Percentiles rank a stretch among this genome's conserved stretches.
Evolutionary conservation across 2,113 vertebrate species (phyloP).

Genomic region (Spheniscus mendiculus): DNA sequence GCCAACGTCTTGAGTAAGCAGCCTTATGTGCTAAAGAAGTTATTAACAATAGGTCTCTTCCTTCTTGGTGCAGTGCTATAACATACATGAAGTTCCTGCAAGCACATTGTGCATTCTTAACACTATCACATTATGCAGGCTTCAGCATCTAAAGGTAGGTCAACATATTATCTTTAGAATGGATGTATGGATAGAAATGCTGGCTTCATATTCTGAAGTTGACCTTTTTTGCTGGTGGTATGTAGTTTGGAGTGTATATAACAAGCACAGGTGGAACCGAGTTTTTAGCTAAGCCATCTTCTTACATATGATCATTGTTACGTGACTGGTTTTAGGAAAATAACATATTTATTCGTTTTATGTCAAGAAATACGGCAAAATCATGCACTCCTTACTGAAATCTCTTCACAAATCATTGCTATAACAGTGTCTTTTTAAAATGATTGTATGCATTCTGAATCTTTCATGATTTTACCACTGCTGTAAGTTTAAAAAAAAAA

Average conservation of each 20-base stretch:
- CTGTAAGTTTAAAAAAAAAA: neutral
- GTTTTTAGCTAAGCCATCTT: neutral
- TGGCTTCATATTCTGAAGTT: neutral
- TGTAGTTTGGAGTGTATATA: neutral
- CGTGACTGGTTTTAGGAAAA: neutral
- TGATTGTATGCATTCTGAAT: neutral
- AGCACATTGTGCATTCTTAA: neutral
- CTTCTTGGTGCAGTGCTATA: neutral
- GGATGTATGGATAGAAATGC: neutral
- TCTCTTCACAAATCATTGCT: neutral
- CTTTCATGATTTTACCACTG: neutral
- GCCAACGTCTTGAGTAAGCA: neutral
- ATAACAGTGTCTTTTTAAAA: neutral
- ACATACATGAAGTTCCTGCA: neutral
- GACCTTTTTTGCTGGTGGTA: neutral
- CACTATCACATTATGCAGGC: neutral
- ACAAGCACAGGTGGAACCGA: neutral
- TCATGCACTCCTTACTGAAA: neutral
- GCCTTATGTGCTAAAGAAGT: neutral
- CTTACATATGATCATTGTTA: neutral
- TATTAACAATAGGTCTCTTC: neutral
- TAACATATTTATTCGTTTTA: neutral
- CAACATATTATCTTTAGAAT: neutral
- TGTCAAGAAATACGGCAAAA: neutral
- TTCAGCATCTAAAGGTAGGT: neutral